A percentile compares a stretch with the other conserved stretches of the same genome.
phyloP scores from a whole-genome alignment of 2,888 invertebrate genomes.

The Dorcus hopei region DNA sequence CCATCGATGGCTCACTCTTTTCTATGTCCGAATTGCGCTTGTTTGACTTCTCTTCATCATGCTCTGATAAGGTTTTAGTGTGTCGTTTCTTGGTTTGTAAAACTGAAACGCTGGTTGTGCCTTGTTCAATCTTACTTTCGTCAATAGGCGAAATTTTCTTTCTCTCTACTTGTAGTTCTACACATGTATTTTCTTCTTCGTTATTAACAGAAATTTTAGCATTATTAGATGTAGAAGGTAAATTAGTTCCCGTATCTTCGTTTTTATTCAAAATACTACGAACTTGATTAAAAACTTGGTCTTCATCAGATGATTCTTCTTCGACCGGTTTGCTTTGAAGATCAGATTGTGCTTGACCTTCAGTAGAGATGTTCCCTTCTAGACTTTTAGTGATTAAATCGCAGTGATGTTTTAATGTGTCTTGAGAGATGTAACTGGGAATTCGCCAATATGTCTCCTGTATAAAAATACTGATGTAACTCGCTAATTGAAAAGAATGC shows the following conservation, averaged over 20 bases:
- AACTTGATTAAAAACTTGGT: slow-evolving; percentile 45
- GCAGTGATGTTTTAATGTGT: slow-evolving; percentile 57
- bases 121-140: not conserved
- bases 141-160: not conserved
- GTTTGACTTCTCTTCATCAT: not conserved
- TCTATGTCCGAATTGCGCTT: not conserved
- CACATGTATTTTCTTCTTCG: not conserved
- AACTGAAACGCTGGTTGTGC: no score
- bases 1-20: not conserved
- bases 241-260: slow-evolving; percentile 4
- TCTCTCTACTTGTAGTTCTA: not conserved
- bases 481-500: not conserved
- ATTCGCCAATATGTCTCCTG: slow-evolving; percentile 88
- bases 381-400: slow-evolving; percentile 57
- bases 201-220: not conserved
- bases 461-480: slow-evolving; percentile 14
- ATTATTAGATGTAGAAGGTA: not conserved
- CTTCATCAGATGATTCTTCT: slow-evolving; percentile 32
- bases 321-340: slow-evolving; percentile 8
- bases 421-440: slow-evolving; percentile 59
- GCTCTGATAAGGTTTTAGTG: not conserved
- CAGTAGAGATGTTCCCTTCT: slow-evolving; percentile 48
- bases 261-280: slow-evolving; percentile 29
- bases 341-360: not conserved
- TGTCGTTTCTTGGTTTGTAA: no score